Percentiles rank a stretch among this genome's conserved stretches.
phyloP scores from a whole-genome alignment of 2,797 vertebrate species.

The Muraenolepis orangiensis region DNA sequence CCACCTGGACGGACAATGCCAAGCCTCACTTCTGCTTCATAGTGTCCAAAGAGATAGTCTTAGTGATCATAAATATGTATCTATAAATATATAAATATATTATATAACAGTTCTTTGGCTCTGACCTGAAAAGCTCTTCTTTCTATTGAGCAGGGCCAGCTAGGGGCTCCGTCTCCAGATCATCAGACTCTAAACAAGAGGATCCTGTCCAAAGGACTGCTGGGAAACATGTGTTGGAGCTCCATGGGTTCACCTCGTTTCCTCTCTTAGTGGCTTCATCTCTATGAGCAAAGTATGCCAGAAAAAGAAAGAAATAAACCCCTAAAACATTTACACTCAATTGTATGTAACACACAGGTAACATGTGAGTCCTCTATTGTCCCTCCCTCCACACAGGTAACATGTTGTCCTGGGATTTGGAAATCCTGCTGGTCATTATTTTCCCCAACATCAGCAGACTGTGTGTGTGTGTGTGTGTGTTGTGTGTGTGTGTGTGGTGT shows the following conservation, averaged over 20 bases:
- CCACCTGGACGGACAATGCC: too few relatives aligned
- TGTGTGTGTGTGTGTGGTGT: too few relatives aligned
- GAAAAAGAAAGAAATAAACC: neutral
- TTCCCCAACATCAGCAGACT: neutral
- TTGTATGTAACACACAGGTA: neutral
- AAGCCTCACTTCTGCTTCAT: too few relatives aligned
- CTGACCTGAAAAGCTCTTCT: neutral
- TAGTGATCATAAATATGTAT: too few relatives aligned
- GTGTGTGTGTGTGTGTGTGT: too few relatives aligned
- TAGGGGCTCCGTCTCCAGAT: neutral
- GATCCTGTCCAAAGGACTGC: neutral
- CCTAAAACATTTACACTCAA: neutral
- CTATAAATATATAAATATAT: too few relatives aligned
- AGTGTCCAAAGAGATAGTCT: too few relatives aligned
- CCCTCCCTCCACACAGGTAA: neutral
- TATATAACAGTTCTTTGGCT: neutral
- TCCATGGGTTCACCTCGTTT: neutral
- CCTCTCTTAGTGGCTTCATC: neutral
- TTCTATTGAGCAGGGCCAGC: too few relatives aligned
- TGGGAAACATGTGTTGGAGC: neutral
- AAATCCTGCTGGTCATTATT: neutral
- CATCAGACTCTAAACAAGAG: neutral
- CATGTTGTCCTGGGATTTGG: neutral
- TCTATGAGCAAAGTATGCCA: neutral
- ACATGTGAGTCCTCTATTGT: too few relatives aligned